phyloP scores from a whole-genome alignment of 2,797 vertebrate species.

The Aldrovandia affinis region DNA sequence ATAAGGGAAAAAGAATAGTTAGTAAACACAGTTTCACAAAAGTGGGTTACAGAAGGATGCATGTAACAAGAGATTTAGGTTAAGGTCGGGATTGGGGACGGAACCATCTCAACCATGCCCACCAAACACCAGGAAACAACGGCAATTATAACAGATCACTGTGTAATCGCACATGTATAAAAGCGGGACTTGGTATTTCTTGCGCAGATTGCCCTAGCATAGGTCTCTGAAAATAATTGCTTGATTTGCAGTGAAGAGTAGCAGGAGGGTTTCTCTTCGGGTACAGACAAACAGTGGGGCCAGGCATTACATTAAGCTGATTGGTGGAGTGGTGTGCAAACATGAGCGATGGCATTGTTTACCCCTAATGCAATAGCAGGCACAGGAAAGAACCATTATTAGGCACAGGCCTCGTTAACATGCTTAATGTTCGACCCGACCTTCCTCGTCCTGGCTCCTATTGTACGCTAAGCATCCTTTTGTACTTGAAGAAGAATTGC shows the following conservation, averaged over 20 bases:
- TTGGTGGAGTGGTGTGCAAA: not conserved
- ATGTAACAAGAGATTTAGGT: too few species aligned
- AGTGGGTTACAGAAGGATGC: too few species aligned
- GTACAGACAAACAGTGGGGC: not conserved
- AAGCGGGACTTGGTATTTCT: too few species aligned
- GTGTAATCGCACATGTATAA: too few species aligned
- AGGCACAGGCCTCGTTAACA: constrained; percentile 25
- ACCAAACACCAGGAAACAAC: too few species aligned
- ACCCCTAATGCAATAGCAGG: not conserved
- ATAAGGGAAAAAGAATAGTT: too few species aligned
- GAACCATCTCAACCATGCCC: too few species aligned
- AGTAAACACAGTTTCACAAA: too few species aligned
- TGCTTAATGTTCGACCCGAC: constrained; percentile 13
- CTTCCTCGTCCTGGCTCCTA: constrained; percentile 7
- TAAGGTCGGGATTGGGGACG: too few species aligned
- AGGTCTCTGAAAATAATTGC: not conserved
- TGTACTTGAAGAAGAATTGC: constrained; percentile 24
- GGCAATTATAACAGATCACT: too few species aligned
- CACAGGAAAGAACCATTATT: constrained; percentile 5
- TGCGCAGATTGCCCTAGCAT: not conserved
- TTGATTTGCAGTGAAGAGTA: not conserved
- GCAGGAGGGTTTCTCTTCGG: not conserved
- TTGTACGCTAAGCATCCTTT: constrained; percentile 16
- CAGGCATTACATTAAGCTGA: not conserved
- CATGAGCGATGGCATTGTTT: constrained; percentile 24